Base-by-base conservation (phyloP, 2,797 vertebrate genomes). In the Clarias laeviceps region DNA sequence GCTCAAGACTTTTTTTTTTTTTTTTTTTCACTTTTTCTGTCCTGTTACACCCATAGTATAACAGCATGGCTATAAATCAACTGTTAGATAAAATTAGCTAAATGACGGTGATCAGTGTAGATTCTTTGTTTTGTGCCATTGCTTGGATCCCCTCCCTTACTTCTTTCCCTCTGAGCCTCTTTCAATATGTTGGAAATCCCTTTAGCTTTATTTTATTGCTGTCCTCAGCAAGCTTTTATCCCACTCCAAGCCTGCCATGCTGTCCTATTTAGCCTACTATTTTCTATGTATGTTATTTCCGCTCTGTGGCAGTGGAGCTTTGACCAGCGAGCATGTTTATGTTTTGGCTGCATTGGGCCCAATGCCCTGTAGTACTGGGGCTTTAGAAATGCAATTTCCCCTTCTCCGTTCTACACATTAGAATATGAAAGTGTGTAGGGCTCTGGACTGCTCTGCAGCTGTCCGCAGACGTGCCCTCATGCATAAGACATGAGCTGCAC, bases 391-490 rank as follows among this genome's bases (percentile, higher is more conserved):
- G 97, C 97, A 97, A 97, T 98, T 97, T 97, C 95, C 96, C 90
- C 91, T 90, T 87, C 91, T 92, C 95, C 96, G 95, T 93, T 96
- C 95, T 93, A 94, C 96, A 97, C 97, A 99, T 98, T 99, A 97
- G 97, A 98, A 98, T 98, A 98, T 98, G 97, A 99, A 98, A 98
- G 97, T 97, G 97, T 97, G 96, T 93, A 96, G 93, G 96, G 95
- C 83, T 81, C 40, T 74, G 76, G 81, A 56, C 80, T 79, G 86
- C 82, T 78, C 86, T 66, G 88, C 84, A 87, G 88, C 85, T 84
- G 95, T 95, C 92, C 94, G 94, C 96, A 96, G 94, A 96, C 95
- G 96, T 95, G 95, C 91, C 90, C 91, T 94, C 94, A 95, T 95
- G 94, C 93, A 95, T 95, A 94, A 95, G 94, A 94, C 93, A 95